Evolutionary conservation across 1,140 invertebrate species (phyloP), one percentile per base, ranked within the genome.

Genomic region (Gryllus bimaculatus): DNA sequence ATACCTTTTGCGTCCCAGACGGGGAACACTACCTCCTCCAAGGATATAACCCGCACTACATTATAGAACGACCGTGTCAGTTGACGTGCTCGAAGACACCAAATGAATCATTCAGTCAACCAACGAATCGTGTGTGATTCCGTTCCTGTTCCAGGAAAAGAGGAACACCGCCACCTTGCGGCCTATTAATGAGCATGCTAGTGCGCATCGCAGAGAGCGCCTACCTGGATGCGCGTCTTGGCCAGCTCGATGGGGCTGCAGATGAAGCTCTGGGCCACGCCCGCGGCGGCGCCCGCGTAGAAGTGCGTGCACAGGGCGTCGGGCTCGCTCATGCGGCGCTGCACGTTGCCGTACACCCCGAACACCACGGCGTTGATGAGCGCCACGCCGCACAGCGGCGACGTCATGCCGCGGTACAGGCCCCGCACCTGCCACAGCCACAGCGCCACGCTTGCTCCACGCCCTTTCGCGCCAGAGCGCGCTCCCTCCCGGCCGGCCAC

Each of bases 361-460:
- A 98, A 98, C 5, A 97, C 91, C 49, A 98, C 91, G 3, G 96
- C 95, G 84, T 98, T 98, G 7, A 98, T 91, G 8, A 91, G 87
- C 15, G 95, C 92, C 8, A 98, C 91, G 10, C 95, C 95, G 18
- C 90, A 91, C 84, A 98, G 88, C 8, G 96, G 96, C 47, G 94
- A 95, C 5, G 91, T 89, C 82, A 98, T 93, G 10, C 96, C 96
- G 81, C 91, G 89, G 85, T 95, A 96, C 10, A 95, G 86, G 8
- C 92, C 93, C 77, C 83, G 81, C 77, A 90, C 81, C 90, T 91
- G 80, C 73, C 8, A 48, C 77, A 20, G 20, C 48, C 12, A 47
- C 26, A 39, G 26, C 13, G 2, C 76, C 13, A 18, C n/a, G 6
- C 76, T 47, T 6, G 75, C 12, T 76, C 12, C 12, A 26, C 75